These are phyloP conservation scores for Hexactinellida sp. DNA, from an alignment of 37 sponge, comb jelly and placozoan species.

Conservation along the genomic window DNA sequence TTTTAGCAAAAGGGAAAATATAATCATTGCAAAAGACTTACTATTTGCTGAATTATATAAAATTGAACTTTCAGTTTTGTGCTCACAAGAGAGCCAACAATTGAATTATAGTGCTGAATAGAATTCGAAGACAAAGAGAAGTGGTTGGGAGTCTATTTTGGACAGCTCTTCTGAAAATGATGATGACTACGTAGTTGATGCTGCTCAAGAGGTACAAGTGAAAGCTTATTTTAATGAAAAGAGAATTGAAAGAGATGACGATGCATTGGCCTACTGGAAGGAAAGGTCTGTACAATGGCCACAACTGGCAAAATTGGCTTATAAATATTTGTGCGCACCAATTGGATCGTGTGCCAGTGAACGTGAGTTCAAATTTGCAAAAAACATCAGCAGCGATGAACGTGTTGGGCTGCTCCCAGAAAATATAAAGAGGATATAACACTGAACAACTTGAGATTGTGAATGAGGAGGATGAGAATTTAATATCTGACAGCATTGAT, in stretches of 20 bases:
- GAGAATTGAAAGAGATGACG: conserved; percentile 17
- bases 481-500: conserved; percentile 15
- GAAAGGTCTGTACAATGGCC: conserved; percentile 16
- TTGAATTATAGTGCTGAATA: conserved; percentile 7
- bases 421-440: conserved; percentile 7
- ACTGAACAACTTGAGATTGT: conserved; percentile 5
- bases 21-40: conserved; percentile 14
- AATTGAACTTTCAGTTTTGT: conserved; percentile 10
- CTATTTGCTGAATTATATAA: conserved; percentile 15
- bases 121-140: conserved; percentile 15
- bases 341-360: conserved; percentile 15
- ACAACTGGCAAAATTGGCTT: conserved; percentile 19
- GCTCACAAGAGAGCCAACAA: conserved; percentile 6
- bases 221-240: conserved; percentile 18
- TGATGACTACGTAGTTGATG: neutral
- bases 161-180: conserved; percentile 16
- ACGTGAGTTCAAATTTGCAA: conserved; percentile 15
- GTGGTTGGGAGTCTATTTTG: conserved; percentile 17
- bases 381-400: conserved; percentile 13
- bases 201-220: conserved; percentile 19
- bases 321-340: conserved; percentile 8
- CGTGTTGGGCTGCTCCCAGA: conserved; percentile 15
- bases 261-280: neutral
- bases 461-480: conserved; percentile 12
- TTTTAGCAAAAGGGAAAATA: conserved; percentile 12